These are phyloP conservation scores for Andricus curvator DNA, from an alignment of 2,888 invertebrate genomes.

Conservation along the genomic window DNA sequence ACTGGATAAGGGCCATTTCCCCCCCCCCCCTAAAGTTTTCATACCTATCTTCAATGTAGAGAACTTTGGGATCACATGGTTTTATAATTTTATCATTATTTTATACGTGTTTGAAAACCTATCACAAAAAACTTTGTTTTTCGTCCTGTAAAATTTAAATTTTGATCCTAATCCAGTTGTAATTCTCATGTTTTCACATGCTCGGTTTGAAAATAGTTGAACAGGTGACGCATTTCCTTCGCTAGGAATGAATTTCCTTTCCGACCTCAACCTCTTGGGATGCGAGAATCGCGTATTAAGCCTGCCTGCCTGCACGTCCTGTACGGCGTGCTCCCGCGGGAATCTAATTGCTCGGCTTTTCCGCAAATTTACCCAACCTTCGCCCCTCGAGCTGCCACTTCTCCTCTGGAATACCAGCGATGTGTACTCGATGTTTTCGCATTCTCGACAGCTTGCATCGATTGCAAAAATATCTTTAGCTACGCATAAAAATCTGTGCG, in stretches of 20 bases:
- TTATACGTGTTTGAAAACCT: no score
- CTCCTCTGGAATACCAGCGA: conserved; percentile 28
- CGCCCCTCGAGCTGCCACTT: conserved; percentile 23
- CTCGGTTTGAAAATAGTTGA: neutral
- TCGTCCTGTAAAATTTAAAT: neutral
- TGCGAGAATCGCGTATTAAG: conserved; percentile 30
- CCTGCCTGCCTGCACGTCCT: conserved; percentile 21
- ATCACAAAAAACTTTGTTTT: no score
- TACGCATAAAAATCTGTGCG: neutral
- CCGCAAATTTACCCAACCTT: conserved; percentile 39
- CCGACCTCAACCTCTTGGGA: conserved; percentile 21
- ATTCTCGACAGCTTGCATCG: conserved; percentile 28
- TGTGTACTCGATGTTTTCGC: conserved; percentile 23
- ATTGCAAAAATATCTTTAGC: conserved; percentile 32
- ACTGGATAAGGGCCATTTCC: no score
- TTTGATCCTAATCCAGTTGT: neutral
- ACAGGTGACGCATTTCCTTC: conserved; percentile 9
- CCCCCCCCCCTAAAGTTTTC: no score
- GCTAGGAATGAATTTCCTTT: conserved; percentile 26
- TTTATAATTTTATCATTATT: no score
- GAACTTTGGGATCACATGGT: no score
- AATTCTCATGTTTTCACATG: neutral
- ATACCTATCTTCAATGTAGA: no score
- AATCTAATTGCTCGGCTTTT: conserved; percentile 40
- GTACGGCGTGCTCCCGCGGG: conserved; percentile 35